These are phyloP conservation scores for Orthonyx spaldingii DNA, from an alignment of 2,113 vertebrate genomes.

Conservation along the genomic window DNA sequence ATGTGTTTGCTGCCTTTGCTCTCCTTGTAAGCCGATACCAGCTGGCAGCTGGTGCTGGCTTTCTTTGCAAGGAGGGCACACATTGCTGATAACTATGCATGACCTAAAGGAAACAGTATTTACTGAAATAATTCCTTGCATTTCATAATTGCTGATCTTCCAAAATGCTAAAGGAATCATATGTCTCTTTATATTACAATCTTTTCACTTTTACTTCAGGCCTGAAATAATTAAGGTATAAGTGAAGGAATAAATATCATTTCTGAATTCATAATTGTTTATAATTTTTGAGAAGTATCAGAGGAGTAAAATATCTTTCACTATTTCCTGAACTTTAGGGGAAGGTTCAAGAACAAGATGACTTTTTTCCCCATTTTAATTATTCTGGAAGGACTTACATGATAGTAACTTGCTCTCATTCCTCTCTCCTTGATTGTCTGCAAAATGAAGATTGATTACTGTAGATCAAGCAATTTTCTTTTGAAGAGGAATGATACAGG, in stretches of 20 bases:
- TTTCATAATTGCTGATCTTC: not conserved
- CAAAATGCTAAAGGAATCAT: not conserved
- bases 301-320: not conserved
- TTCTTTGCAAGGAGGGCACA: not conserved
- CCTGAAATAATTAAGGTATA: not conserved
- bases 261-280: not conserved
- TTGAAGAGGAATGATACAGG: not conserved
- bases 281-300: not conserved
- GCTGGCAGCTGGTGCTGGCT: not conserved
- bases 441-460: not conserved
- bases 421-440: not conserved
- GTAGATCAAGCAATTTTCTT: not conserved
- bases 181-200: not conserved
- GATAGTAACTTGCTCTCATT: not conserved
- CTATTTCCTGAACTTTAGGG: not conserved
- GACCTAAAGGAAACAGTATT: not conserved
- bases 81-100: not conserved
- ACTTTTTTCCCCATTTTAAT: not conserved
- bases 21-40: not conserved
- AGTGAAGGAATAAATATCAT: not conserved
- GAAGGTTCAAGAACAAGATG: not conserved
- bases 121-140: not conserved
- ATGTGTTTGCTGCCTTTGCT: fast-evolving
- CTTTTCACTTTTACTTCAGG: not conserved
- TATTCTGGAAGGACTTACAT: not conserved